Percentiles rank a stretch among this genome's conserved stretches.
Conservation (phyloP, 53 echinoderm and acorn worm genomes). For the Patiria pectinifera region DNA sequence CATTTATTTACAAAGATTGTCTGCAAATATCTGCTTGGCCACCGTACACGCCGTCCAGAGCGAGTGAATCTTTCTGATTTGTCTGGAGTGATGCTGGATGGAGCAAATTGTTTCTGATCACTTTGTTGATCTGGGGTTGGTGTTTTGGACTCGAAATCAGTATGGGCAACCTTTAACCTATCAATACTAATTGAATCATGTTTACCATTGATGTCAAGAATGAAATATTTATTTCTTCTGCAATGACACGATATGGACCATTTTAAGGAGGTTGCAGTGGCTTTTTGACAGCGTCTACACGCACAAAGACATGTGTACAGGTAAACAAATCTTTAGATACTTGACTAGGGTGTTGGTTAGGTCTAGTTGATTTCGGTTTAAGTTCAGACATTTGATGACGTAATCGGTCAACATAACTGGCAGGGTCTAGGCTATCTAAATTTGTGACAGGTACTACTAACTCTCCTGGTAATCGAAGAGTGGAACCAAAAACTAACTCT, state of each 20-base stretch:
- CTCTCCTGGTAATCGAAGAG: neutral
- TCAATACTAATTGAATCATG: neutral
- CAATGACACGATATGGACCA: neutral
- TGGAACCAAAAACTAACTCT: neutral
- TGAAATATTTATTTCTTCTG: neutral
- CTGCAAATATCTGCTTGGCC: neutral
- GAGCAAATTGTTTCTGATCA: neutral
- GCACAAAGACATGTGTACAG: too few species aligned
- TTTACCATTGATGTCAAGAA: neutral
- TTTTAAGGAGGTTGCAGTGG: neutral
- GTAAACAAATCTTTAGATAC: neutral
- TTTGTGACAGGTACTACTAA: neutral
- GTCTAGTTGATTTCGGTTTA: neutral
- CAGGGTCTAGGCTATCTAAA: neutral
- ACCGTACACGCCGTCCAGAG: neutral
- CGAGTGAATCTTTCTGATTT: neutral
- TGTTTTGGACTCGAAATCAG: neutral
- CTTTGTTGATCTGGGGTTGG: neutral
- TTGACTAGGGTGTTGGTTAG: neutral
- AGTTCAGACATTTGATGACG: neutral
- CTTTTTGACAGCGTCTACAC: neutral
- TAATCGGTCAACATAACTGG: neutral
- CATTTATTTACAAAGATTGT: neutral
- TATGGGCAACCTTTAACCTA: neutral
- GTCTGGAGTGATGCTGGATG: neutral